A percentile compares a stretch with the other conserved stretches of the same genome.
Evolutionary conservation across 2,888 invertebrate genomes (phyloP).

Genomic region (Nemotelus pantherinus): DNA sequence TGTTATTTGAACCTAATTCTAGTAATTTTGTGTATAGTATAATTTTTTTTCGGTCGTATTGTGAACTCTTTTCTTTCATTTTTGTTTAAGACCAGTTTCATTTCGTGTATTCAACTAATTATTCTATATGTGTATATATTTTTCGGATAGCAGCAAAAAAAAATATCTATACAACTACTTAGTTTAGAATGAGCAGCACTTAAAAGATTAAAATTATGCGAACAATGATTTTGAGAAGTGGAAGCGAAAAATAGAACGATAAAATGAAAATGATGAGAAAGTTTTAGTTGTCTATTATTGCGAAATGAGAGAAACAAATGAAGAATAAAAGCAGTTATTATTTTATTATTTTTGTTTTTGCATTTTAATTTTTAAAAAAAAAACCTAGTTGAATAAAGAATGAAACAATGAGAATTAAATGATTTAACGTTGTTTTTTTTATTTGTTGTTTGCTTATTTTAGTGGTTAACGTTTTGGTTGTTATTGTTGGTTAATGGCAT

Average conservation of each 20-base stretch:
- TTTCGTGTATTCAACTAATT: background rate
- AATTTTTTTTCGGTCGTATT: conserved; percentile 34
- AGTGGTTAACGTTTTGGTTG: background rate
- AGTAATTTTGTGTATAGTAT: conserved; percentile 35
- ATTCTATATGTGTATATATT: too few relatives aligned
- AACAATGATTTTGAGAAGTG: background rate
- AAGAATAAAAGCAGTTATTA: conserved; percentile 31
- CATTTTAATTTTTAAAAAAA: conserved; percentile 45
- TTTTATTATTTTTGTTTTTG: conserved; percentile 45
- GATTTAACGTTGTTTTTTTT: conserved; percentile 27
- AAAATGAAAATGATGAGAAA: conserved; percentile 7
- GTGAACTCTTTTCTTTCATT: background rate
- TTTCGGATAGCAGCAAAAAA: too few relatives aligned
- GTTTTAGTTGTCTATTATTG: conserved; percentile 35
- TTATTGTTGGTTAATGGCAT: background rate
- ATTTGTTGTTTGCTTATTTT: conserved; percentile 8
- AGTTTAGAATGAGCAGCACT: too few relatives aligned
- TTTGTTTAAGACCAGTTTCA: conserved; percentile 20
- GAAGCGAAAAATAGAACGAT: conserved; percentile 5
- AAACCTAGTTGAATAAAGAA: conserved; percentile 41
- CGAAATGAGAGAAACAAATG: background rate
- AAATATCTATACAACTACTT: too few relatives aligned
- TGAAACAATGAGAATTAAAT: conserved; percentile 43
- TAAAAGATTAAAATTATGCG: too few relatives aligned
- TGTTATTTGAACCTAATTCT: conserved; percentile 16